Evolutionary conservation across 2,888 invertebrate genomes (phyloP), one percentile per base, ranked within the genome.

Genomic region (Spilosoma lubricipeda): DNA sequence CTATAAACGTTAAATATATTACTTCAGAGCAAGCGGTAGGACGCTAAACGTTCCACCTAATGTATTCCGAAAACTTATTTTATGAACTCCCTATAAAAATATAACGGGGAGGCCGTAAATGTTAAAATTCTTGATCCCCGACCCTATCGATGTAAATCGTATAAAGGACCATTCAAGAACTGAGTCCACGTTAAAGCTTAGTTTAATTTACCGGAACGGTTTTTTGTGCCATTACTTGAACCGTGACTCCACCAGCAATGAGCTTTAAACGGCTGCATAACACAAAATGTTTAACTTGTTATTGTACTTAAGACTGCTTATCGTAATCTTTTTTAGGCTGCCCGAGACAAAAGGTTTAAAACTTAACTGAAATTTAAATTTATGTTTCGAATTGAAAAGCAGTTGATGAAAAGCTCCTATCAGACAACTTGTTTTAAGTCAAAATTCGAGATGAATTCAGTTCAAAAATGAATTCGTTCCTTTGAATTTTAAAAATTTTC

Each of bases 31-130:
- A 90, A 91, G 89, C 91, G 91, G 89, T 85, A 85, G 83, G 83
- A 84, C 82, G 87, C 90, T 88, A 90, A 91, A 91, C 85, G 90
- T 82, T 89, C 88, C 64, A 87, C 88, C 89, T 93, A 93, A 94
- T 94, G 91, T 94, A 93, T 93, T 92, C 91, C 84, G 86, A 84
- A 91, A 94, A 93, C 92, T 93, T 93, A 92, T 93, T 94, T 94
- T 93, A 94, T 92, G 92, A 90, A 90, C 89, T 90, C 89, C 90
- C 93, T 91, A 93, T 94, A 94, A 95, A 95, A 95, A 93, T 92
- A 92, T 93, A 92, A 94, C 91, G 89, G 90, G 82, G 81, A 77
- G 84, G 82, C 89, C 91, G 90, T 94, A 93, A 94, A 93, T 91
- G 92, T 91, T 91, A 89, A 93, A 94, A 90, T 92, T 92, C 79